These are phyloP conservation scores for Tetragnatha versicolor DNA, from an alignment of 1,140 invertebrate species.

Conservation along the genomic window DNA sequence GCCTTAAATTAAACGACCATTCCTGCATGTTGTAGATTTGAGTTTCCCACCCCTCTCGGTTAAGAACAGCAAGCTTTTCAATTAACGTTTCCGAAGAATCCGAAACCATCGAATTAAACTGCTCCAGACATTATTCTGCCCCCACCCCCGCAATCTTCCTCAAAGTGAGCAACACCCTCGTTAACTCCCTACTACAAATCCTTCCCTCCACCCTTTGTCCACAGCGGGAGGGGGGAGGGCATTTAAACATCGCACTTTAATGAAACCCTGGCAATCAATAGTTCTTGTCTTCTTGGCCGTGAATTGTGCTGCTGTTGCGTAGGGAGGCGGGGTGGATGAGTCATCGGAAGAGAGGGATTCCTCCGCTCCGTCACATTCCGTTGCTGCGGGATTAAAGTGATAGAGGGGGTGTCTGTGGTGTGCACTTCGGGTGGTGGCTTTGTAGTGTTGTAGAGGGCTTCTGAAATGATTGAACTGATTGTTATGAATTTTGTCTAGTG, in stretches of 20 bases:
- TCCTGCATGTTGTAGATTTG: too few species aligned
- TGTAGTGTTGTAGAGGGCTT: too few species aligned
- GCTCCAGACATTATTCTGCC: too few species aligned
- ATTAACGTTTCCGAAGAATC: too few species aligned
- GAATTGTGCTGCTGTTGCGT: conserved; percentile 1
- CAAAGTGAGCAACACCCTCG: too few species aligned
- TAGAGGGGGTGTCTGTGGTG: neutral
- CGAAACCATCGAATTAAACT: too few species aligned
- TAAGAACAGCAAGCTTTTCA: too few species aligned
- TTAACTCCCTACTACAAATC: neutral
- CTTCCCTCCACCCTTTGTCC: neutral
- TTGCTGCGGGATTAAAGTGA: conserved; percentile 28
- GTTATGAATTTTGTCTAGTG: too few species aligned
- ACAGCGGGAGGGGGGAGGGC: neutral
- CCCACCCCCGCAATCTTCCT: too few species aligned
- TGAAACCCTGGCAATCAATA: conserved; percentile 17
- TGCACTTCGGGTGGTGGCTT: neutral
- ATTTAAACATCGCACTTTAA: neutral
- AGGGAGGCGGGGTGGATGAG: neutral
- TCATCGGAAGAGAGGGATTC: neutral
- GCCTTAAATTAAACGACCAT: too few species aligned
- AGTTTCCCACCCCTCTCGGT: too few species aligned
- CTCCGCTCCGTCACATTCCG: conserved; percentile 16
- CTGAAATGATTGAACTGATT: too few species aligned
- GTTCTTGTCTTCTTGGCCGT: neutral